These are phyloP conservation scores for Melolontha melolontha DNA, from an alignment of 2,888 invertebrate genomes.

Conservation along the genomic window DNA sequence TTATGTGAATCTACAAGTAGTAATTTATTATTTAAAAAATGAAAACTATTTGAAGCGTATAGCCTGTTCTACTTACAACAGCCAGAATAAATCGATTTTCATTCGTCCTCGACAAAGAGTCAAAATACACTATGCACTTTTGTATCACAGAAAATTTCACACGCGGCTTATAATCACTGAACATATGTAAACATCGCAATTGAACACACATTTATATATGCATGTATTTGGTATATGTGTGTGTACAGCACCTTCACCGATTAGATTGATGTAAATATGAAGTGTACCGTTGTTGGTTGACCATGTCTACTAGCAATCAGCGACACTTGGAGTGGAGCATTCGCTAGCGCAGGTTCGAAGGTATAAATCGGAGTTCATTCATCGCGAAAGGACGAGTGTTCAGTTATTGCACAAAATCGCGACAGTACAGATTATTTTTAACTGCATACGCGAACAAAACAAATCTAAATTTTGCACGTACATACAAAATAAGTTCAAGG, in stretches of 20 bases:
- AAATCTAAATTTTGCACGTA: too few relatives aligned
- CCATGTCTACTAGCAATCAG: not conserved
- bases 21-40: not conserved
- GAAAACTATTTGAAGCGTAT: not conserved
- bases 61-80: constrained; percentile 1
- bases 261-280: not conserved
- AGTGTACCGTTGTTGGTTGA: constrained; percentile 1
- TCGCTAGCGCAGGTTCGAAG: constrained; percentile 11
- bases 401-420: too few relatives aligned
- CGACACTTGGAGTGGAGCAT: not conserved
- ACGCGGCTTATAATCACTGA: not conserved
- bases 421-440: too few relatives aligned
- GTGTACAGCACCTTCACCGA: constrained; percentile 1
- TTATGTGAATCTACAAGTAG: not conserved
- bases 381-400: not conserved
- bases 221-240: not conserved
- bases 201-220: constrained; percentile 12
- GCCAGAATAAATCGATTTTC: constrained; percentile 6
- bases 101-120: not conserved
- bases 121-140: not conserved
- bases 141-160: constrained; percentile 9
- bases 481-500: too few relatives aligned
- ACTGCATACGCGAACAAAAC: too few relatives aligned
- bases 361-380: constrained; percentile 2
- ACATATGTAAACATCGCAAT: constrained; percentile 6